phyloP scores from a whole-genome alignment of 2,888 invertebrate genomes.

The Trichacis sp. region DNA sequence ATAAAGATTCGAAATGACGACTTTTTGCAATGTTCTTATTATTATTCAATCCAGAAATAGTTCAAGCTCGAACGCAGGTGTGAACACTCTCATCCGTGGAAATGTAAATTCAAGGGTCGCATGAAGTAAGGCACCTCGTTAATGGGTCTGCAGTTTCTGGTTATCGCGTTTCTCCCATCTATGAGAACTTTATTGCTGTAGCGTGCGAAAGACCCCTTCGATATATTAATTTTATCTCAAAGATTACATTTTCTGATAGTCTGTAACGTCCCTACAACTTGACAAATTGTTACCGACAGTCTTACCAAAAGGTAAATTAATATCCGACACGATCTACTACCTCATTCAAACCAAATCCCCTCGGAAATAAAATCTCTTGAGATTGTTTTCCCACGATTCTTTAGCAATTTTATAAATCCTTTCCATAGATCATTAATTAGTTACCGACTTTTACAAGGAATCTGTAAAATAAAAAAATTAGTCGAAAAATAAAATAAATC shows the following conservation, averaged over 20 bases:
- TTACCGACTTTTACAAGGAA: too few relatives aligned
- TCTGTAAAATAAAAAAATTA: too few relatives aligned
- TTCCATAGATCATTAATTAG: too few relatives aligned
- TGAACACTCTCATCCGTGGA: slow-evolving; percentile 23
- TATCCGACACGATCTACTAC: not conserved
- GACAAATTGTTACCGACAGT: not conserved
- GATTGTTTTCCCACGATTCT: too few relatives aligned
- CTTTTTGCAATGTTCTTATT: not conserved
- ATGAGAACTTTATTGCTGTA: slow-evolving; percentile 19
- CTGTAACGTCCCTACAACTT: not conserved
- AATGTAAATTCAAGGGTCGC: slow-evolving; percentile 37
- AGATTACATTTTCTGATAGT: slow-evolving; percentile 1
- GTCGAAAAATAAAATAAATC: too few relatives aligned
- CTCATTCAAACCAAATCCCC: too few relatives aligned
- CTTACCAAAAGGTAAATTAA: not conserved
- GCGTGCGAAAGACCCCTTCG: slow-evolving; percentile 27
- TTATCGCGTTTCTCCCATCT: slow-evolving; percentile 28
- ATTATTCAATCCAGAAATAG: slow-evolving; percentile 23
- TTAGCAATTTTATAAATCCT: too few relatives aligned
- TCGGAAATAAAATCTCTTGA: too few relatives aligned
- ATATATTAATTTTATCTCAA: slow-evolving; percentile 35
- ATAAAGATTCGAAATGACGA: too few relatives aligned
- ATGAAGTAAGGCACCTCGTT: slow-evolving; percentile 23
- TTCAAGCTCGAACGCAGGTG: slow-evolving; percentile 25
- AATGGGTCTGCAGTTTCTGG: slow-evolving; percentile 26